phyloP scores from a whole-genome alignment of 1,140 invertebrate species.

The Tetraneura akinire region DNA sequence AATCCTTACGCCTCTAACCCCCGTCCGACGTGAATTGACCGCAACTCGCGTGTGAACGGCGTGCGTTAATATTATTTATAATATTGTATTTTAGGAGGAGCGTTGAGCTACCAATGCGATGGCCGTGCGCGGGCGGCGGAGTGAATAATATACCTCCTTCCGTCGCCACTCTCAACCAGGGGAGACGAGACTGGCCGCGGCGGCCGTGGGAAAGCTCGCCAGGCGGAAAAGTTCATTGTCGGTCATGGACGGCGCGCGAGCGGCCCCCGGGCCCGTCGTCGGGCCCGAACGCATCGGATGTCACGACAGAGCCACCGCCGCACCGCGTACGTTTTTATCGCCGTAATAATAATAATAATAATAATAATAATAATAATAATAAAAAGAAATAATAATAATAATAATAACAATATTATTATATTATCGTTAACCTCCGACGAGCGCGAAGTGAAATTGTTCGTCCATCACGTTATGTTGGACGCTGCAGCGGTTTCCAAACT shows the following conservation, averaged over 20 bases:
- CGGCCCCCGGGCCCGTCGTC: too few species aligned
- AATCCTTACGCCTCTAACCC: too few species aligned
- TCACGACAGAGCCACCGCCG: not conserved
- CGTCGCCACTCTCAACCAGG: not conserved
- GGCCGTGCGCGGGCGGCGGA: not conserved
- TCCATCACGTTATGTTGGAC: not conserved
- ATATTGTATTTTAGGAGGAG: slow-evolving; percentile 40
- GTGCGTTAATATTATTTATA: too few species aligned
- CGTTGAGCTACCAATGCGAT: slow-evolving; percentile 41
- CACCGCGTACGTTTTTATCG: not conserved
- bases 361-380: too few species aligned
- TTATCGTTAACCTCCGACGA: too few species aligned
- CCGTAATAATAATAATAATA: too few species aligned
- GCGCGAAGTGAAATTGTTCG: too few species aligned
- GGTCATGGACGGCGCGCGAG: not conserved
- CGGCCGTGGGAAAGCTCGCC: slow-evolving; percentile 43
- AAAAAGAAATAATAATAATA: too few species aligned
- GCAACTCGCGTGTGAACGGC: too few species aligned
- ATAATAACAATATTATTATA: too few species aligned
- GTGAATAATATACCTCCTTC: slow-evolving; percentile 43
- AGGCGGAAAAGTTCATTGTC: slow-evolving; percentile 39
- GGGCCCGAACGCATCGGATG: not conserved
- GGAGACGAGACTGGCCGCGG: not conserved
- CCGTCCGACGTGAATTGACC: too few species aligned
- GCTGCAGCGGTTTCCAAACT: too few species aligned